These are phyloP conservation scores for Typhlichthys subterraneus DNA, from an alignment of 2,797 vertebrate genomes.

Conservation along the genomic window DNA sequence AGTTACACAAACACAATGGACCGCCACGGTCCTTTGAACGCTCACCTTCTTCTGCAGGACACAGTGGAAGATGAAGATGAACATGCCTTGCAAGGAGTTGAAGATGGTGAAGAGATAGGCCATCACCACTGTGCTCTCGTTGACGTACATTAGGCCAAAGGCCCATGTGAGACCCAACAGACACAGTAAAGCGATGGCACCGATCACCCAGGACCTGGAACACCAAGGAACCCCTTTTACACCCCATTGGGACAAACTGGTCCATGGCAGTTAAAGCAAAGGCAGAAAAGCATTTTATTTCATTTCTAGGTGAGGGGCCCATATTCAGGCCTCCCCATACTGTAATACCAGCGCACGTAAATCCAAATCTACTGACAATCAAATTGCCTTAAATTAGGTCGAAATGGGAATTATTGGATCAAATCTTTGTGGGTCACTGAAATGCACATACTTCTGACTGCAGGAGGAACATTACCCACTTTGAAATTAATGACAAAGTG, in stretches of 20 bases:
- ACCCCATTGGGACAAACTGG: neutral
- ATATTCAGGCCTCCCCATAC: neutral
- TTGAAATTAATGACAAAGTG: no score
- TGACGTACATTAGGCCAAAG: conserved; percentile 98
- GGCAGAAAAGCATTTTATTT: neutral
- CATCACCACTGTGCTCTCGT: conserved; percentile 99
- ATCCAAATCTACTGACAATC: neutral
- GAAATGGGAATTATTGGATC: neutral
- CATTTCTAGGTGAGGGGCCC: neutral
- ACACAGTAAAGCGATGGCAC: conserved; percentile 94
- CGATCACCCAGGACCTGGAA: conserved; percentile 96
- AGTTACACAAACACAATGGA: no score
- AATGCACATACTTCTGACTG: no score
- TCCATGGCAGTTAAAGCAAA: neutral
- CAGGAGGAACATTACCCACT: no score
- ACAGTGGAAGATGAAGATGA: conserved; percentile 99
- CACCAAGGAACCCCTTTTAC: neutral
- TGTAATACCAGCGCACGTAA: neutral
- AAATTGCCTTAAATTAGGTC: neutral
- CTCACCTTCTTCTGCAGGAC: conserved; percentile 97
- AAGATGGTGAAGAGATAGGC: conserved; percentile 99
- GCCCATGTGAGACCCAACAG: conserved; percentile 97
- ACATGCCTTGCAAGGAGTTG: conserved; percentile 99
- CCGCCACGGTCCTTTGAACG: neutral
- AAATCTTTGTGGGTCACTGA: neutral